Percentiles rank a stretch among this genome's conserved stretches.
Conservation (phyloP, 2,888 invertebrate genomes). For the Azorinus chamasolen region DNA sequence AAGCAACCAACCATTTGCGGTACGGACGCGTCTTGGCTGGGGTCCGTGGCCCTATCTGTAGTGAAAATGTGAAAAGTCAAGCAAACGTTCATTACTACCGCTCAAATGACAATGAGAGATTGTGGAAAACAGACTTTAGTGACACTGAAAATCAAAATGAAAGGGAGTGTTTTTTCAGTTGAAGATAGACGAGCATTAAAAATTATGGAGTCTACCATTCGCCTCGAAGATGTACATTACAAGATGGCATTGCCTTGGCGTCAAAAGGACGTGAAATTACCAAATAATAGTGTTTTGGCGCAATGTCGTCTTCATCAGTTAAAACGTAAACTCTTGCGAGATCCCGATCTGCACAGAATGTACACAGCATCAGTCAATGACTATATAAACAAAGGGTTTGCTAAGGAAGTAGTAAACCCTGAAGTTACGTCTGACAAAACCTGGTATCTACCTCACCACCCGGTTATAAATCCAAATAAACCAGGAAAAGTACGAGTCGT, state of each 20-base stretch:
- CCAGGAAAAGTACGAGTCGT: conserved; percentile 47
- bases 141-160: too few relatives aligned
- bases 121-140: too few relatives aligned
- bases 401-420: conserved; percentile 20
- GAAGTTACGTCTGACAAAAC: background rate
- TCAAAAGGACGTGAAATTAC: conserved; percentile 13
- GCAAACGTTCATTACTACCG: background rate
- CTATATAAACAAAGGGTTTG: conserved; percentile 49
- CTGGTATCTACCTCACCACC: conserved; percentile 62
- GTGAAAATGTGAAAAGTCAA: background rate
- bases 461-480: conserved; percentile 51
- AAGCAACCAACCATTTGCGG: conserved; percentile 12
- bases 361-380: conserved; percentile 27
- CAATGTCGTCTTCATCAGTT: conserved; percentile 31
- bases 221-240: conserved; percentile 40
- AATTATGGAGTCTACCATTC: background rate
- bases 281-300: conserved; percentile 35
- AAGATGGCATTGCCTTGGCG: conserved; percentile 47
- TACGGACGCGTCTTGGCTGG: conserved; percentile 28
- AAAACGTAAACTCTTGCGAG: conserved; percentile 25
- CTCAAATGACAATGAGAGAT: too few relatives aligned
- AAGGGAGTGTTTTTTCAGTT: too few relatives aligned
- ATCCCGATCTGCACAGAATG: conserved; percentile 10
- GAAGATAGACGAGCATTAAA: too few relatives aligned
- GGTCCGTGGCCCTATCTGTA: background rate